Base-by-base conservation (phyloP, 2,797 vertebrate species). In the Cynodonichthys magdalenae region DNA sequence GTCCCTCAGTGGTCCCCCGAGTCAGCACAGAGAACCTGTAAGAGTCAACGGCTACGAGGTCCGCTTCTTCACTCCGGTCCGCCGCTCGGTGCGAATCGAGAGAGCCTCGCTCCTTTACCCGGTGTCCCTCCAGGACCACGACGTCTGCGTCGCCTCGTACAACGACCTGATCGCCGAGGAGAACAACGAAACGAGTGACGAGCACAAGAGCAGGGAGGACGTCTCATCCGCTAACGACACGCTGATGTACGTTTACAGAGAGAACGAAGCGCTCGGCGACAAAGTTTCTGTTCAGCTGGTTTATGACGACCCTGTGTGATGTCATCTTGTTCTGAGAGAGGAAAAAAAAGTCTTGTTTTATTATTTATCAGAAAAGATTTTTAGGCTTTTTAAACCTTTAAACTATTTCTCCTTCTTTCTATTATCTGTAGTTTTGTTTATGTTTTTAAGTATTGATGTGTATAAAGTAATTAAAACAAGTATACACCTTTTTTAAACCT, bases 31-130 rank as follows among this genome's bases (percentile, higher is more conserved):
- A 41, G 74, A 88, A 46, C 64, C 86, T 0, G 46, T 69, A 0
- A 66, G 29, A 0, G 52, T 92, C 28, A 83, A 91, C 0, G 81
- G 91, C 2, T 93, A 79, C 0, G 91, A 93, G 64, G 27, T 95
- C 52, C 95, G 94, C 36, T 92, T 96, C 42, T 71, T 98, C 73
- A 98, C 96, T 0, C 96, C 96, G 0, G 95, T 99, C 1, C 84
- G 95, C 3, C 95, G 96, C 0, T 98, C 96, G 0, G 63, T 92
- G 17, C 88, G 96, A 15, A 95, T 97, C 0, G 92, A 95, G 73
- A 76, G 44, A 0, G 81, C 68, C 0, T 71, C 71, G 0, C 64
- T 75, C 1, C 24, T 0, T 29, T 96, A 96, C 81, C 95, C 96
- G 0, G 49, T 67, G 2, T 88, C 92, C 68, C 90, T 99, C 11